Evolutionary conservation across 2,113 vertebrate genomes (phyloP).

Genomic region (Anser cygnoides): DNA sequence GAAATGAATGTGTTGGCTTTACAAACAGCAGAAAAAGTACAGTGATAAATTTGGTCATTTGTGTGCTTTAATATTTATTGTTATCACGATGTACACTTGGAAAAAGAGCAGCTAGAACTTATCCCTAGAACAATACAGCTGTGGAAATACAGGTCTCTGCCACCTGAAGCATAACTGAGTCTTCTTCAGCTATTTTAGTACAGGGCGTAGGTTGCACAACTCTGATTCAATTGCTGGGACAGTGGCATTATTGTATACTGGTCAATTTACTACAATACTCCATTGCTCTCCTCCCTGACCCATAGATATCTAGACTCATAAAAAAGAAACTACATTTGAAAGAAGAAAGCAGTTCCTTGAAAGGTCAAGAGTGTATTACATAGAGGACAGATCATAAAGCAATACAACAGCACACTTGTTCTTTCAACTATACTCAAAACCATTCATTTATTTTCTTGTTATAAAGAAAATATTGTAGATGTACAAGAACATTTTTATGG

Average conservation of each 20-base stretch:
- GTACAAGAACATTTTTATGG: not conserved
- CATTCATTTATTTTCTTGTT: constrained; percentile 25
- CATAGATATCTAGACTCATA: not conserved
- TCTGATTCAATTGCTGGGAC: not conserved
- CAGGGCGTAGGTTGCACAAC: not conserved
- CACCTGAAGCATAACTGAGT: not conserved
- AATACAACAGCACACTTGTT: not conserved
- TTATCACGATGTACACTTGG: not conserved
- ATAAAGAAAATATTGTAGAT: not conserved
- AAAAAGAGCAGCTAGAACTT: not conserved
- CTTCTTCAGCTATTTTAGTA: not conserved
- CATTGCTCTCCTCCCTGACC: not conserved
- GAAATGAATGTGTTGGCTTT: not conserved
- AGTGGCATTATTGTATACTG: not conserved
- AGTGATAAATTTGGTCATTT: not conserved
- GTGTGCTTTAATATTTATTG: not conserved
- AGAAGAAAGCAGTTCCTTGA: not conserved
- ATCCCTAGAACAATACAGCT: not conserved
- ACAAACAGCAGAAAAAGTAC: not conserved
- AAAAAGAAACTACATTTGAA: constrained; percentile 28
- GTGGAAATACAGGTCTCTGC: not conserved
- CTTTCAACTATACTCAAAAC: not conserved
- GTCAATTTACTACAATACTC: constrained; percentile 23
- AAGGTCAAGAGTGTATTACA: constrained; percentile 44
- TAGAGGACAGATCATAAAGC: constrained; percentile 3